A percentile compares a stretch with the other conserved stretches of the same genome.
Evolutionary conservation across 2,888 invertebrate genomes (phyloP).

Genomic region (Germaria angustata): DNA sequence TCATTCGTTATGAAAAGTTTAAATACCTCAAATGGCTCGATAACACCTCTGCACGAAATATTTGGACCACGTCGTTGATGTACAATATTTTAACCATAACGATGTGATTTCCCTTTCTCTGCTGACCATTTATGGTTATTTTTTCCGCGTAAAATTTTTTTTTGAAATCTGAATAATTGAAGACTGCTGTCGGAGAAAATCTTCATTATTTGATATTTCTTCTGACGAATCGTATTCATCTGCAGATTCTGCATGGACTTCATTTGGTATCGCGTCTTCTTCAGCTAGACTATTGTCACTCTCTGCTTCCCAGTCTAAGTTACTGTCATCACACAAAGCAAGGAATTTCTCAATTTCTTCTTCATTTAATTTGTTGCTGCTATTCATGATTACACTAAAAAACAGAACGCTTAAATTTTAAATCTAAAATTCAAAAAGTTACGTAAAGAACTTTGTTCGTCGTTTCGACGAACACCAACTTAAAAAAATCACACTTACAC

Average conservation of each 20-base stretch:
- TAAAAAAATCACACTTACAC: not conserved
- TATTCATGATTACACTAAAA: not conserved
- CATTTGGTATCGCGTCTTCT: not conserved
- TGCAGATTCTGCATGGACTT: not conserved
- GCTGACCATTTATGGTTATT: slow-evolving; percentile 18
- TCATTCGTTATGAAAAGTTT: not conserved
- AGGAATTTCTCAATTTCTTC: not conserved
- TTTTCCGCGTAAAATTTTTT: not conserved
- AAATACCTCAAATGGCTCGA: slow-evolving; percentile 23
- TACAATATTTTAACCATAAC: slow-evolving; percentile 34
- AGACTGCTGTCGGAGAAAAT: not conserved
- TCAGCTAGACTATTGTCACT: not conserved
- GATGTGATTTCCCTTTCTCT: slow-evolving; percentile 27
- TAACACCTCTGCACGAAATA: slow-evolving; percentile 17
- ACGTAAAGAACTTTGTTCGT: not conserved
- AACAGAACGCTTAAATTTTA: too few species aligned
- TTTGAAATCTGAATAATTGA: not conserved
- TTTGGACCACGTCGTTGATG: slow-evolving; percentile 39
- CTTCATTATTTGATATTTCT: not conserved
- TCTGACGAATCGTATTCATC: not conserved
- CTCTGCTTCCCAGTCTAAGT: not conserved
- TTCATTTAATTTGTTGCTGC: not conserved
- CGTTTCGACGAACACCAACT: not conserved
- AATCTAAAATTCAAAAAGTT: not conserved
- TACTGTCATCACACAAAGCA: not conserved